These are phyloP conservation scores for Probosciger aterrimus DNA, from an alignment of 2,113 vertebrate genomes.

Conservation along the genomic window DNA sequence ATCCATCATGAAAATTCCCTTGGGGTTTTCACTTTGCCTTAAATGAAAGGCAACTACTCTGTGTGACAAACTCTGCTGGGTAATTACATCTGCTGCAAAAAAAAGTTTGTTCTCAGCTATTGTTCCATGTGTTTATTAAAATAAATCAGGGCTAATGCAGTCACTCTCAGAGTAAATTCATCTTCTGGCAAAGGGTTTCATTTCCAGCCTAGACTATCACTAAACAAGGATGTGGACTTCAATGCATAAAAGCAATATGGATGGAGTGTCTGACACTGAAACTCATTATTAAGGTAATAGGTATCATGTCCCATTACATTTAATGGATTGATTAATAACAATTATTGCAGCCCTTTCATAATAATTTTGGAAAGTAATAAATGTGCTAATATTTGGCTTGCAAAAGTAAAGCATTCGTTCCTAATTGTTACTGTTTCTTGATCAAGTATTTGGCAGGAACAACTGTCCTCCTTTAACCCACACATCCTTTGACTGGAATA, in stretches of 20 bases:
- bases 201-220: neutral
- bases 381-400: neutral
- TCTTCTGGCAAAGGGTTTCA: neutral
- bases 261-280: neutral
- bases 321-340: slow-evolving; percentile 38
- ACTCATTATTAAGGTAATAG: slow-evolving; percentile 5
- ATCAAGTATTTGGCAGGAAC: neutral
- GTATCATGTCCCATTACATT: slow-evolving; percentile 25
- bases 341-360: neutral
- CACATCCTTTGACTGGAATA: neutral
- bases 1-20: neutral
- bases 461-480: neutral
- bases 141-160: slow-evolving; percentile 38
- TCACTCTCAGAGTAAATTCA: neutral
- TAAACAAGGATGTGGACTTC: neutral
- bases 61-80: neutral
- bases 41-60: neutral
- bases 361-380: slow-evolving; percentile 3
- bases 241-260: neutral
- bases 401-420: neutral
- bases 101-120: slow-evolving; percentile 2
- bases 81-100: slow-evolving; percentile 18
- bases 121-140: slow-evolving; percentile 27
- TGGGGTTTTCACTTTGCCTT: neutral
- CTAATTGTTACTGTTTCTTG: neutral